A percentile compares a stretch with the other conserved stretches of the same genome.
phyloP scores from a whole-genome alignment of 1,140 invertebrate species.

The Stegodyphus mimosarum region DNA sequence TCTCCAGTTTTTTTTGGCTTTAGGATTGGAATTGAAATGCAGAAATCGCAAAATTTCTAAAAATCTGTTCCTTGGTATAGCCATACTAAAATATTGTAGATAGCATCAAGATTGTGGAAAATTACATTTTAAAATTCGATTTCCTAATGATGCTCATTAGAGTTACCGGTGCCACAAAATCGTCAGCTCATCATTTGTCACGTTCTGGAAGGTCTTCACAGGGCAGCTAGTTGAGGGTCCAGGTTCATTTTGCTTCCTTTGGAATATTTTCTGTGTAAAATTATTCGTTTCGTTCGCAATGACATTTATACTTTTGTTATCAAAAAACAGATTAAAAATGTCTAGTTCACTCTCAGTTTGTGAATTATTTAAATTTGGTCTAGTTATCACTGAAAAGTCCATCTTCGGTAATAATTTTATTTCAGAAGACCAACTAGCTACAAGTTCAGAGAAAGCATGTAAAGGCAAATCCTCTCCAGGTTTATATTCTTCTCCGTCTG shows the following conservation, averaged over 20 bases:
- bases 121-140: neutral
- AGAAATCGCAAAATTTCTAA: neutral
- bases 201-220: too few relatives aligned
- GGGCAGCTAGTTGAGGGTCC: too few relatives aligned
- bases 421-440: conserved; percentile 4
- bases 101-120: neutral
- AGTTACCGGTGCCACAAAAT: neutral
- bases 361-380: conserved; percentile 1
- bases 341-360: neutral
- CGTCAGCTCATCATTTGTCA: neutral
- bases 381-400: neutral
- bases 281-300: conserved; percentile 1
- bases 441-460: conserved; percentile 5
- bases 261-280: neutral
- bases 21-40: conserved; percentile 16
- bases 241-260: too few relatives aligned
- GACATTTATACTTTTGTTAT: neutral
- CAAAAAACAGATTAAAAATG: neutral
- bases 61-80: conserved; percentile 8
- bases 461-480: too few relatives aligned
- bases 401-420: conserved; percentile 5
- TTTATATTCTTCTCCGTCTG: neutral
- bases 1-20: too few relatives aligned
- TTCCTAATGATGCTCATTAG: neutral
- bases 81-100: neutral